Evolutionary conservation across 2,888 invertebrate species (phyloP).

Genomic region (Machimus rusticus): DNA sequence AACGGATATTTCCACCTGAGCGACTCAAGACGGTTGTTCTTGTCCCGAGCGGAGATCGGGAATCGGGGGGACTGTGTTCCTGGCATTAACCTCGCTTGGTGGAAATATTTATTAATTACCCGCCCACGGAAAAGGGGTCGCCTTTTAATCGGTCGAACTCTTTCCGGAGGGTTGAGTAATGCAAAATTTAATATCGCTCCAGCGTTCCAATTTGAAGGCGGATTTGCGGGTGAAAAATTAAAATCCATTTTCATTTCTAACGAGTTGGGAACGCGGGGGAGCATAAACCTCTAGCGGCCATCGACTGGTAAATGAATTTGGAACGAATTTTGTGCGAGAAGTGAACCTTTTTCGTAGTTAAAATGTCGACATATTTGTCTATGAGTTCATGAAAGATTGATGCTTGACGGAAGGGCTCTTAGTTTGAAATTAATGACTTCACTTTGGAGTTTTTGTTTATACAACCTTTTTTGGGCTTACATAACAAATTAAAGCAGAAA

Average conservation of each 20-base stretch:
- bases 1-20: conserved; percentile 5
- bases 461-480: neutral
- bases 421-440: neutral
- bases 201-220: neutral
- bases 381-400: neutral
- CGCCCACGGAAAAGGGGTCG: neutral
- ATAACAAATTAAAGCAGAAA: neutral
- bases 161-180: neutral
- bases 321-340: neutral
- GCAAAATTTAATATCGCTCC: neutral
- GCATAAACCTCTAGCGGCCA: neutral
- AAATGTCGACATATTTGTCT: neutral
- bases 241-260: neutral
- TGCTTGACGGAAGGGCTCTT: neutral
- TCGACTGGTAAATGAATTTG: neutral
- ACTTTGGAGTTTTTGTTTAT: neutral
- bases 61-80: neutral
- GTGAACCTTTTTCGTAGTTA: neutral
- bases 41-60: neutral
- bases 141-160: neutral
- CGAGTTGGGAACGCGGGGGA: neutral
- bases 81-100: neutral
- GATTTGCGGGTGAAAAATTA: neutral
- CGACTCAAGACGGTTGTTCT: neutral
- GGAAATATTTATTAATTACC: neutral